A percentile compares a stretch with the other conserved stretches of the same genome.
Conservation (phyloP, 2,888 invertebrate genomes). For the Callimorpha dominula region DNA sequence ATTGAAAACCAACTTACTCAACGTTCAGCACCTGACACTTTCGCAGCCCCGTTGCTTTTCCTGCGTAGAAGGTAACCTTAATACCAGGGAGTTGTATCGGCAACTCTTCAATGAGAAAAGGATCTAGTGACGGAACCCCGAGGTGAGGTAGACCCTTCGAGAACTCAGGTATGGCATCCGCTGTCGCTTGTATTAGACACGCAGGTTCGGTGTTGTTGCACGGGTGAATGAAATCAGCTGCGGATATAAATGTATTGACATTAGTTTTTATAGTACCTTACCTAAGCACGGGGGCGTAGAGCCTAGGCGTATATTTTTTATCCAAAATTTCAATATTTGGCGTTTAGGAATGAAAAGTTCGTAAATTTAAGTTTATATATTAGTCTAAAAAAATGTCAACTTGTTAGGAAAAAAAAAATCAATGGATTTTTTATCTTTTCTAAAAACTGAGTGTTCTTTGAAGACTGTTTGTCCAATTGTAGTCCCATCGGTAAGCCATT, state of each 20-base stretch:
- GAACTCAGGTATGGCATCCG: conserved; percentile 79
- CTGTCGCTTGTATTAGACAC: conserved; percentile 76
- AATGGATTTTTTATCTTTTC: no score
- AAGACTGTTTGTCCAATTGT: no score
- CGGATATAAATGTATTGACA: conserved; percentile 29
- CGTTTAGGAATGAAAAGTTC: no score
- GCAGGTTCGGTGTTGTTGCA: conserved; percentile 78
- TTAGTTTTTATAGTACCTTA: background rate
- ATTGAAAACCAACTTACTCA: conserved; percentile 69
- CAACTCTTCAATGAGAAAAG: conserved; percentile 77
- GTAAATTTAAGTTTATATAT: no score
- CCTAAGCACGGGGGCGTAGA: no score
- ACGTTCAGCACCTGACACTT: conserved; percentile 81
- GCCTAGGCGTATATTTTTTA: no score
- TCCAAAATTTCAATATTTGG: no score
- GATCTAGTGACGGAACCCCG: conserved; percentile 78
- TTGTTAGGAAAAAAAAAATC: no score
- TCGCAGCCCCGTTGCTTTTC: conserved; percentile 77
- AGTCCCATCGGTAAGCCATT: no score
- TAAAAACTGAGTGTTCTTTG: no score
- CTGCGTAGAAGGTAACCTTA: conserved; percentile 79
- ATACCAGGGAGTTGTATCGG: conserved; percentile 82
- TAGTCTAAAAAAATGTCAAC: no score
- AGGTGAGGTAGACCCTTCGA: conserved; percentile 76
- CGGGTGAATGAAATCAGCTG: conserved; percentile 81